Percentiles rank a stretch among this genome's conserved stretches.
Evolutionary conservation across 2,888 invertebrate genomes (phyloP).

Genomic region (Lithosia quadra): DNA sequence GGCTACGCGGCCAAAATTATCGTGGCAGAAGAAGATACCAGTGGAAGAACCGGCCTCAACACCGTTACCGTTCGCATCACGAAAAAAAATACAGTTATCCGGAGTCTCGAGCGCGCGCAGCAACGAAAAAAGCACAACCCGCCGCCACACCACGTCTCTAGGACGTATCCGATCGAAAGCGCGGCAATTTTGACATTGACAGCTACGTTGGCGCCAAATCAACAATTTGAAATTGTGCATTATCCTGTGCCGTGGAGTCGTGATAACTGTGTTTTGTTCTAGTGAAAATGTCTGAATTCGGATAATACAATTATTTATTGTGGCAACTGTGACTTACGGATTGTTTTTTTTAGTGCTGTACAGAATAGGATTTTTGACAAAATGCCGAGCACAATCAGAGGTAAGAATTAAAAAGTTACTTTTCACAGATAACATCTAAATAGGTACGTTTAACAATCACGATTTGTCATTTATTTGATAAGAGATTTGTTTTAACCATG

Average conservation of each 20-base stretch:
- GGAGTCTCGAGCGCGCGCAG: constrained; percentile 68
- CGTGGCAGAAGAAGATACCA: constrained; percentile 66
- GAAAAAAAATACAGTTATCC: constrained; percentile 85
- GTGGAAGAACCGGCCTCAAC: constrained; percentile 73
- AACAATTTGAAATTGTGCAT: constrained; percentile 42
- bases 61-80: constrained; percentile 81
- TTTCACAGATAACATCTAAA: constrained; percentile 5
- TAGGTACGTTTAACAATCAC: not conserved
- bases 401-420: constrained; percentile 63
- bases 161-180: constrained; percentile 72
- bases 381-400: constrained; percentile 86
- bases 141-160: constrained; percentile 74
- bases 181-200: constrained; percentile 77
- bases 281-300: constrained; percentile 69
- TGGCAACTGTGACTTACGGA: constrained; percentile 58
- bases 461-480: not conserved
- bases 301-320: constrained; percentile 62
- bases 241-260: constrained; percentile 46
- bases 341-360: constrained; percentile 56
- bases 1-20: constrained; percentile 65
- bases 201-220: constrained; percentile 65
- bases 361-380: constrained; percentile 70
- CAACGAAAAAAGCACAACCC: constrained; percentile 82
- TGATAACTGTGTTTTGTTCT: constrained; percentile 48
- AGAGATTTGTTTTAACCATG: constrained; percentile 26